Evolutionary conservation across 1,140 invertebrate genomes (phyloP), one percentile per base, ranked within the genome.

Genomic region (Cryptotermes secundus): DNA sequence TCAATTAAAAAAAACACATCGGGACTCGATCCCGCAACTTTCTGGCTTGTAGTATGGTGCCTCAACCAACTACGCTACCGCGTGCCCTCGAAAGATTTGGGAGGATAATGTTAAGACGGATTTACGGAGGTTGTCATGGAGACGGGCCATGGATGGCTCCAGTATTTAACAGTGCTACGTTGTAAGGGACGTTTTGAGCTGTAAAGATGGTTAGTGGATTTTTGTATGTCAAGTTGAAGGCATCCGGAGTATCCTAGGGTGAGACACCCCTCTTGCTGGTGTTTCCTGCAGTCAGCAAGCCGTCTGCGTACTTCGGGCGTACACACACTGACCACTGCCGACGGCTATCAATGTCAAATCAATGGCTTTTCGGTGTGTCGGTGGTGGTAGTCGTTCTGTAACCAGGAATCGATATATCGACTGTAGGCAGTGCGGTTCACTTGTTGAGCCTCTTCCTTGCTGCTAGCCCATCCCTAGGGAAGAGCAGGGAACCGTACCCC

Each of bases 311-410:
- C 59, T 19, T 3, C 19, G 45, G 45, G 31, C 59, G 31, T n/a
- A 31, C 59, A 65, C 59, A 65, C 59, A 65, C 59, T 34, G 81
- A 34, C 42, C 36, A 83, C 83, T 31, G 53, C 83, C 53, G 35
- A 83, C 59, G 36, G 83, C 83, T 83, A 83, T 83, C 83, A 83
- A 79, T 83, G 83, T 83, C 83, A 83, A 36, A 83, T 83, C 83
- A 83, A 83, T 80, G 83, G 83, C 59, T 83, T 83, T 83, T 79
- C 83, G 53, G 53, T 42, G 36, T 83, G 72, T 82, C 42, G 42
- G 83, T 80, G 83, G 42, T 49, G 83, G 65, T 79, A 34, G 59
- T n/a, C 26, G 59, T 31, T 26, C 26, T 72, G 53, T 6, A 34
- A 53, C 31, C 53, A 79, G 53, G 36, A 79, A 83, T 83, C 83